phyloP scores from a whole-genome alignment of 2,797 vertebrate species.

The Coracias cyanogaster region DNA sequence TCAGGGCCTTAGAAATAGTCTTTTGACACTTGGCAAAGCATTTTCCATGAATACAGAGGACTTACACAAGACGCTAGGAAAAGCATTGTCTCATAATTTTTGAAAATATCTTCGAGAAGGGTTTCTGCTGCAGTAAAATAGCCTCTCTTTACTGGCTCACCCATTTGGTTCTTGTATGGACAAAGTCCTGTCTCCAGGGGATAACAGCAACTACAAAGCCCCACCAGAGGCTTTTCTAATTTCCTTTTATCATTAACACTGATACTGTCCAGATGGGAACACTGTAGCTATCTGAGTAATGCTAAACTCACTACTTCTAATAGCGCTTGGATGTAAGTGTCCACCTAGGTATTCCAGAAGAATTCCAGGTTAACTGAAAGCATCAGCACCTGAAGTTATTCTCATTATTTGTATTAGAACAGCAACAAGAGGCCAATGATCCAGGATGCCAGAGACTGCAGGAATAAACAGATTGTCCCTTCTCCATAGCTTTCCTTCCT shows the following conservation, averaged over 20 bases:
- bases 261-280: not conserved
- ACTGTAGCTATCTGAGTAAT: not conserved
- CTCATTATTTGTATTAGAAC: not conserved
- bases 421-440: not conserved
- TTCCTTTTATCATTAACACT: not conserved
- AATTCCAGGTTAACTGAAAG: not conserved
- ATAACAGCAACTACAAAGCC: not conserved
- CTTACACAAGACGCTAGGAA: not conserved
- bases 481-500: not conserved
- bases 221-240: not conserved
- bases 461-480: not conserved
- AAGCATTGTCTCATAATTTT: not conserved
- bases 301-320: not conserved
- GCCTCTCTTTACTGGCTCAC: not conserved
- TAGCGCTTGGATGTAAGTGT: not conserved
- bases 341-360: not conserved
- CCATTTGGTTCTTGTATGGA: not conserved
- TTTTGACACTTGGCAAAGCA: not conserved
- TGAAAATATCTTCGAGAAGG: not conserved
- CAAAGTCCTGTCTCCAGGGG: not conserved
- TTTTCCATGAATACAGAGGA: not conserved
- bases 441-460: not conserved
- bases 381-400: not conserved
- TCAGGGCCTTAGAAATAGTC: not conserved
- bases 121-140: not conserved